phyloP scores from a whole-genome alignment of 2,113 vertebrate genomes.

The Ochotona princeps region DNA sequence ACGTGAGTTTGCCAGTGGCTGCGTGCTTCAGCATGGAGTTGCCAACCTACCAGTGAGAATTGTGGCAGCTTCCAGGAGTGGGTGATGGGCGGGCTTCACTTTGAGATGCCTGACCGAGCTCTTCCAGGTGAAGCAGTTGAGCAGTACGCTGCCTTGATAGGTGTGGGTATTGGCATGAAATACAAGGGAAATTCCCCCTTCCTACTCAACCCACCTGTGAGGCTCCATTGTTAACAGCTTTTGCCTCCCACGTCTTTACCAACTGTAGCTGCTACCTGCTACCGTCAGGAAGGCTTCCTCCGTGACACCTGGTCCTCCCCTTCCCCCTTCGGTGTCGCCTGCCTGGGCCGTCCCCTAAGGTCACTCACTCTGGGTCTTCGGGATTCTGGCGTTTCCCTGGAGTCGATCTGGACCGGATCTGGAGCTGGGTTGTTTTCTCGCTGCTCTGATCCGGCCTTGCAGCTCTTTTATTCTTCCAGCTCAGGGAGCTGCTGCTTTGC shows the following conservation, averaged over 20 bases:
- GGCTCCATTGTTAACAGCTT: neutral
- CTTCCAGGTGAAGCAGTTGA: neutral
- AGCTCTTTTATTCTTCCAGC: slow-evolving; percentile 7
- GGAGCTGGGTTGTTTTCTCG: neutral
- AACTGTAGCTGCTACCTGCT: no score
- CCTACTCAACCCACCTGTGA: neutral
- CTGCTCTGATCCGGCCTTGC: neutral
- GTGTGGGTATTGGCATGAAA: neutral
- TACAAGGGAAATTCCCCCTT: neutral
- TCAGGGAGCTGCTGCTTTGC: neutral
- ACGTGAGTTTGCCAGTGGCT: neutral
- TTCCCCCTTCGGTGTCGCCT: neutral
- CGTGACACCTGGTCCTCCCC: neutral
- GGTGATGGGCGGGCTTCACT: neutral
- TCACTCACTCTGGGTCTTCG: neutral
- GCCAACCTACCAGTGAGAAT: neutral
- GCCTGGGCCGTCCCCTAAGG: neutral
- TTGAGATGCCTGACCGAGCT: neutral
- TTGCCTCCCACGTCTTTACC: neutral
- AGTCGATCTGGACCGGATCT: neutral
- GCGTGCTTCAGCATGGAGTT: neutral
- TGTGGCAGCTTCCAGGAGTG: no score
- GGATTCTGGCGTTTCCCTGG: neutral
- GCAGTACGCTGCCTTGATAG: neutral
- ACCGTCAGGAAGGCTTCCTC: no score